A percentile compares a stretch with the other conserved stretches of the same genome.
phyloP scores from a whole-genome alignment of 1,140 invertebrate species.

The Metaphire vulgaris region DNA sequence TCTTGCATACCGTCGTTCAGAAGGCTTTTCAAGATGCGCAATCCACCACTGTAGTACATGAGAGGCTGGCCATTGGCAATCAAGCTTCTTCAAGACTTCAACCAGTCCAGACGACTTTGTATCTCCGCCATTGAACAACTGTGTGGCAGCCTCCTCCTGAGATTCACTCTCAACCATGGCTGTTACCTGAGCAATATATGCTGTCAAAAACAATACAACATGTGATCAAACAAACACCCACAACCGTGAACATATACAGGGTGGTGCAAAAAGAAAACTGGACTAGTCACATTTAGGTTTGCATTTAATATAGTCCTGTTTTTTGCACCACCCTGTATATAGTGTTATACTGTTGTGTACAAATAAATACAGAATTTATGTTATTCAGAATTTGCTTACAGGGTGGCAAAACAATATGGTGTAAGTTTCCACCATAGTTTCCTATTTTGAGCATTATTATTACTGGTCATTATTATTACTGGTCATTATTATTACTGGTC shows the following conservation, averaged over 20 bases:
- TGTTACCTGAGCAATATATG: conserved; percentile 46
- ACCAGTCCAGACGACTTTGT: conserved; percentile 36
- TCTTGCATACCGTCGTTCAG: conserved; percentile 39
- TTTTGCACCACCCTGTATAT: too few relatives aligned
- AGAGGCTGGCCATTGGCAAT: conserved; percentile 40
- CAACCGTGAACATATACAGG: neutral
- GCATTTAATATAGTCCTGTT: too few relatives aligned
- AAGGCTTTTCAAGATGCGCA: conserved; percentile 35
- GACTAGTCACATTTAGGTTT: too few relatives aligned
- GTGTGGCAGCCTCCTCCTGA: conserved; percentile 39
- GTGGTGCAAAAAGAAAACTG: too few relatives aligned
- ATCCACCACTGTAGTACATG: conserved; percentile 46
- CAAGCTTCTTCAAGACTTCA: conserved; percentile 38
- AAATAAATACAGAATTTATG: too few relatives aligned
- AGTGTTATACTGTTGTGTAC: too few relatives aligned
- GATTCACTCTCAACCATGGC: conserved; percentile 33
- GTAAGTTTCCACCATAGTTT: too few relatives aligned
- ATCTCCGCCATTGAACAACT: conserved; percentile 41
- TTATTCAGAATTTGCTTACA: too few relatives aligned
- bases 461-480: too few relatives aligned
- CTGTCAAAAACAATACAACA: conserved; percentile 32
- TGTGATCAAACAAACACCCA: neutral
- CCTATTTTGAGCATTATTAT: too few relatives aligned
- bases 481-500: too few relatives aligned
- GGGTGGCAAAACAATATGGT: too few relatives aligned